phyloP scores from a whole-genome alignment of 2,888 invertebrate genomes.

The Cantharis flavilabris region DNA sequence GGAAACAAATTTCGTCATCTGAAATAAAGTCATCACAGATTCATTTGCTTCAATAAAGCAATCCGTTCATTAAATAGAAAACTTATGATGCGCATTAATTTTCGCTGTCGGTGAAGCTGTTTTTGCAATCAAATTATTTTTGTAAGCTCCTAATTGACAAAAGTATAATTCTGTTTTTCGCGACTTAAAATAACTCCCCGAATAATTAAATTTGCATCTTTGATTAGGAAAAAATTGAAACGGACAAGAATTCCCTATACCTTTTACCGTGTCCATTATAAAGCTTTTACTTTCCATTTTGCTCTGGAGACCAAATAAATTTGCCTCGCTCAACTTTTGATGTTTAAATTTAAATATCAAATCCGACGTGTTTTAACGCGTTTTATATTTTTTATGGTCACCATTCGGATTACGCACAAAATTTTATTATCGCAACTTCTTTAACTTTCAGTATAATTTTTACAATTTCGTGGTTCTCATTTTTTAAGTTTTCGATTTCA shows the following conservation, averaged over 20 bases:
- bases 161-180: not conserved
- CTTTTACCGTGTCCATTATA: not conserved
- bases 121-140: not conserved
- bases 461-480: not conserved
- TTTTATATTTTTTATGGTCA: not conserved
- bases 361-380: not conserved
- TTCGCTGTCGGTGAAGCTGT: not conserved
- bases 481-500: too few species aligned
- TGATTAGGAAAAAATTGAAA: not conserved
- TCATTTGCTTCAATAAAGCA: not conserved
- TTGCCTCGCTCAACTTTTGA: not conserved
- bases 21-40: not conserved
- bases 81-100: not conserved
- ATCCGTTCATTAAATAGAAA: not conserved
- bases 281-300: slow-evolving; percentile 2
- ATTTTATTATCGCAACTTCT: not conserved
- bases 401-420: not conserved
- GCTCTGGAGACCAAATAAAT: slow-evolving; percentile 2
- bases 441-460: not conserved
- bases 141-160: not conserved
- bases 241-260: not conserved
- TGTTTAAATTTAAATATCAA: slow-evolving; percentile 1
- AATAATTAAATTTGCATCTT: not conserved
- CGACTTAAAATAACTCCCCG: not conserved
- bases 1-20: not conserved